Evolutionary conservation across 2,113 vertebrate genomes (phyloP), one percentile per base, ranked within the genome.

Genomic region (Puntigrus tetrazona): DNA sequence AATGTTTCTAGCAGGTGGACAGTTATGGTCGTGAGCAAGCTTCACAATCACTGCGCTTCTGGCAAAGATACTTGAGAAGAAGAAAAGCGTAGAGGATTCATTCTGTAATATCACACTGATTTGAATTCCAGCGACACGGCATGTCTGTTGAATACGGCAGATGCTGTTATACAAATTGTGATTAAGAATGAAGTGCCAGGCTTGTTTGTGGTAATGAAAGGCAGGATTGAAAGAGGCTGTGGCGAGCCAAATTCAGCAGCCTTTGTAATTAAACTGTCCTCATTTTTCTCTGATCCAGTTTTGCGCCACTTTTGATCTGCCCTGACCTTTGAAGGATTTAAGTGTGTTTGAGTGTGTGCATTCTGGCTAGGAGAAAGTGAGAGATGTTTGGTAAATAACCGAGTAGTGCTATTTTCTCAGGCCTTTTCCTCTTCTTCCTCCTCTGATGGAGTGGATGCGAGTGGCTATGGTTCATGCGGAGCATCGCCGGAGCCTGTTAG

Each of bases 361-460:
- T 63, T 36, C 73, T 27, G 20, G 20, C 4, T 3, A 25, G 25
- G 8, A 70, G 41, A 52, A 13, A 38, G 47, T 31, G 27, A 81
- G 11, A 13, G 4, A 43, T 29, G 38, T 27, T n/a, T 50, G 13
- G 47, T 65, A 80, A 87, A 75, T 52, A 45, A 75, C 45, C 22
- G 10, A 75, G 38, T 1, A 45, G 31, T 78, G 9, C 4, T 45
- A 50, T 85, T 85, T 29, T 34, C 50, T 0, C 91, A 99, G 97
- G 87, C 96, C 96, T 5, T 97, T 97, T 92, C 92, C 97, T 93
- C 94, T 98, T 55, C 95, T 96, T 74, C 97, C 97, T 0, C 97
- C 97, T 0, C 95, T 98, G 88, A 96, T 97, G 96, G 97, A 98
- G 90, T 99, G 97, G 97, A 97, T 98, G 94, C 88, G 96, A 0